A percentile compares a stretch with the other conserved stretches of the same genome.
Evolutionary conservation across 2,888 invertebrate genomes (phyloP).

Genomic region (Amphipyra tragopoginis): DNA sequence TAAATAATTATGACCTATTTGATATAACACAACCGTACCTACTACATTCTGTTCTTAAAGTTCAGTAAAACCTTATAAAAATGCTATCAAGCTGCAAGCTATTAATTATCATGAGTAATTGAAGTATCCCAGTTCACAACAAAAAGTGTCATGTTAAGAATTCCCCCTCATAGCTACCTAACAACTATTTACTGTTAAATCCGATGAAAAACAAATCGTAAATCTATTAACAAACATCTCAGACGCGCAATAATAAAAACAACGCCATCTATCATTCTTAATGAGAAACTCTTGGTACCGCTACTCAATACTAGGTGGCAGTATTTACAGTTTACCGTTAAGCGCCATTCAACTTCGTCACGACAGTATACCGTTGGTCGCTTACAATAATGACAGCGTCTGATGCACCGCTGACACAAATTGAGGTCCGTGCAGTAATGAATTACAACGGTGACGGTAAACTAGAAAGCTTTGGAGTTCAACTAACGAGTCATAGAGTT

Average conservation of each 20-base stretch:
- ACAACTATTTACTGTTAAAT: slow-evolving; percentile 46
- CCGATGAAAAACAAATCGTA: slow-evolving; percentile 50
- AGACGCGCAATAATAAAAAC: slow-evolving; percentile 57
- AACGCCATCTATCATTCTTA: slow-evolving; percentile 73
- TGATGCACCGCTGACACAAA: slow-evolving; percentile 77
- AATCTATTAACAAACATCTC: slow-evolving; percentile 41
- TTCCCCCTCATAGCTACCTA: slow-evolving; percentile 19
- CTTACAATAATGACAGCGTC: slow-evolving; percentile 74
- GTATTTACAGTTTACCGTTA: slow-evolving; percentile 75
- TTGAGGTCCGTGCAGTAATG: slow-evolving; percentile 72
- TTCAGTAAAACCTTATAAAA: not conserved
- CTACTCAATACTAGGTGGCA: slow-evolving; percentile 84
- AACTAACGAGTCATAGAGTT: slow-evolving; percentile 40
- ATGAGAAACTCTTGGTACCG: slow-evolving; percentile 79
- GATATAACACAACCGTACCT: no score
- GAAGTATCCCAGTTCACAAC: slow-evolving; percentile 35
- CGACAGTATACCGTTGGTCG: slow-evolving; percentile 68
- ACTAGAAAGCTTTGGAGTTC: slow-evolving; percentile 50
- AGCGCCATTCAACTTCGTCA: slow-evolving; percentile 68
- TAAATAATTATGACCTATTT: no score
- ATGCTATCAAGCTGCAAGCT: slow-evolving; percentile 5
- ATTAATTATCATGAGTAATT: slow-evolving; percentile 50
- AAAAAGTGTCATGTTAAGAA: slow-evolving; percentile 45
- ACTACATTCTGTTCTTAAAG: no score
- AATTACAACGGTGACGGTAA: slow-evolving; percentile 66